Conservation (phyloP, 2,888 invertebrate species). For the Thalpophila matura region DNA sequence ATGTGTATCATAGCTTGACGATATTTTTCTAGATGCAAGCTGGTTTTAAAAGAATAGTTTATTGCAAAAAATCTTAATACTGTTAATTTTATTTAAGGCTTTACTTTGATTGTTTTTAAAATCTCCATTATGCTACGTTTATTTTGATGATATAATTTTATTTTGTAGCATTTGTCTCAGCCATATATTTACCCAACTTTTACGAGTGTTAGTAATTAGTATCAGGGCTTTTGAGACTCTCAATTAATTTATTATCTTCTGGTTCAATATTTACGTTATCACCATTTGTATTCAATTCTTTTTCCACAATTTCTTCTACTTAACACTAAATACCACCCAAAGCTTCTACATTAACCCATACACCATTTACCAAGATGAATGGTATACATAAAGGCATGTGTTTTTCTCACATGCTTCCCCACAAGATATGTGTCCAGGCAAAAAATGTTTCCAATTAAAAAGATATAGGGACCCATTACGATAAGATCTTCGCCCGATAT, state of each 20-base stretch:
- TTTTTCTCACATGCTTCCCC: slow-evolving; percentile 83
- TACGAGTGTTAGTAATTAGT: accelerated
- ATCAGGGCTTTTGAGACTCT: neutral
- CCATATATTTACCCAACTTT: neutral
- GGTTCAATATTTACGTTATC: neutral
- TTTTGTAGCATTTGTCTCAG: too few relatives aligned
- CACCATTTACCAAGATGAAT: slow-evolving; percentile 76
- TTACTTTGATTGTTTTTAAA: too few relatives aligned
- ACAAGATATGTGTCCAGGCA: slow-evolving; percentile 76
- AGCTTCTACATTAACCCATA: slow-evolving; percentile 55
- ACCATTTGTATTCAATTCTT: accelerated
- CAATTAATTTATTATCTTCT: neutral
- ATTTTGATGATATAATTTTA: too few relatives aligned
- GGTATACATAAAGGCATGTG: slow-evolving; percentile 81
- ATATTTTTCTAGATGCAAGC: too few relatives aligned
- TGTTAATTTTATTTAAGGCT: too few relatives aligned
- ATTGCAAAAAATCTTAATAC: too few relatives aligned
- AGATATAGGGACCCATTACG: slow-evolving; percentile 84
- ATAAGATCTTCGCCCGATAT: slow-evolving; percentile 74
- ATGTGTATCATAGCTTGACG: too few relatives aligned
- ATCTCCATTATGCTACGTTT: too few relatives aligned
- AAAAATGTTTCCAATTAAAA: slow-evolving; percentile 87
- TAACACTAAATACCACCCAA: neutral
- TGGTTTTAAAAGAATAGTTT: too few relatives aligned
- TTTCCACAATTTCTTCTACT: neutral